A percentile compares a stretch with the other conserved stretches of the same genome.
Conservation (phyloP, 2,113 vertebrate genomes). For the Setophaga kirtlandii region DNA sequence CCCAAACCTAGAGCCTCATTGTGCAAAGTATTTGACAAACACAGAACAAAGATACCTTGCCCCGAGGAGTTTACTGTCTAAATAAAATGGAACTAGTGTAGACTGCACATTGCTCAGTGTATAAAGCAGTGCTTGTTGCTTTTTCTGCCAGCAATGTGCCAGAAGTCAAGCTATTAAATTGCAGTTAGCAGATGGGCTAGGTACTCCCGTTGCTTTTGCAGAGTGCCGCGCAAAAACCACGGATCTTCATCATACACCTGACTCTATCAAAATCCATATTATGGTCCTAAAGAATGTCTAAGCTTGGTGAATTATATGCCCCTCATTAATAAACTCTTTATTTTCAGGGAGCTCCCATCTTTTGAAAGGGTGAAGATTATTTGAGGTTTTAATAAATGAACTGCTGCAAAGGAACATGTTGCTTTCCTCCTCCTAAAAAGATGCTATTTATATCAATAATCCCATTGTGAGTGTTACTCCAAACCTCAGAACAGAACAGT, state of each 20-base stretch:
- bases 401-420: slow-evolving; percentile 54
- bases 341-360: slow-evolving; percentile 41
- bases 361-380: slow-evolving; percentile 52
- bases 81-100: slow-evolving; percentile 61
- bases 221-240: not conserved
- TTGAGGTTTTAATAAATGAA: slow-evolving; percentile 68
- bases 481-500: slow-evolving; percentile 70
- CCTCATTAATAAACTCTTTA: slow-evolving; percentile 49
- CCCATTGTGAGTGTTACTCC: slow-evolving; percentile 46
- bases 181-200: slow-evolving; percentile 43
- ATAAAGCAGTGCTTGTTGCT: slow-evolving; percentile 30
- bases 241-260: slow-evolving; percentile 27
- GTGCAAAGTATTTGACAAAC: not conserved
- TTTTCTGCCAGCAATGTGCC: slow-evolving; percentile 40
- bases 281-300: not conserved
- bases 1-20: not conserved
- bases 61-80: slow-evolving; percentile 53
- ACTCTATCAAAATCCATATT: slow-evolving; percentile 26
- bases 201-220: slow-evolving; percentile 8
- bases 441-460: slow-evolving; percentile 72
- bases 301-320: slow-evolving; percentile 11
- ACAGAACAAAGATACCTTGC: slow-evolving; percentile 30
- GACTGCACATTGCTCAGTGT: slow-evolving; percentile 12
- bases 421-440: slow-evolving; percentile 59
- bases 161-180: slow-evolving; percentile 50